Conservation (phyloP, 1,140 invertebrate species). For the Nephotettix cincticeps region DNA sequence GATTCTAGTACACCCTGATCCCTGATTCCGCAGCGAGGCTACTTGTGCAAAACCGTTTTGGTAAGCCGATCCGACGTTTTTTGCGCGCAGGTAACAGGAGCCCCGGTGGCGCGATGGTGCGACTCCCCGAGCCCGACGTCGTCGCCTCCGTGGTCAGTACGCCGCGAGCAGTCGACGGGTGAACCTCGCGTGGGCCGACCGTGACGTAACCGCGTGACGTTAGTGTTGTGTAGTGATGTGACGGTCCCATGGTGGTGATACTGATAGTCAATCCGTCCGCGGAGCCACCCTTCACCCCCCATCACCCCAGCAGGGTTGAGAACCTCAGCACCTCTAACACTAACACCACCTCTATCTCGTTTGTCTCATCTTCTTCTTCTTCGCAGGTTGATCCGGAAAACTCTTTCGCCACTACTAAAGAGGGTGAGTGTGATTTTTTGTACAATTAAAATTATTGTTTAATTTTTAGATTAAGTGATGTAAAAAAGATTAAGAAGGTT, state of each 20-base stretch:
- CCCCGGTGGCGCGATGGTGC: neutral
- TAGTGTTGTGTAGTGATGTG: neutral
- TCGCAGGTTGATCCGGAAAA: constrained; percentile 53
- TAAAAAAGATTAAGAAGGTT: too few relatives aligned
- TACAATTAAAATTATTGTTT: too few relatives aligned
- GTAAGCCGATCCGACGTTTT: constrained; percentile 4
- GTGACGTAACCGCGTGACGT: neutral
- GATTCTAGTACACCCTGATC: neutral
- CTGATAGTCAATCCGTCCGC: constrained; percentile 33
- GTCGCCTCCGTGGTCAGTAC: neutral
- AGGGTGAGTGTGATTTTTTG: constrained; percentile 55
- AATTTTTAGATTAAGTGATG: too few relatives aligned
- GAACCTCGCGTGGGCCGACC: neutral
- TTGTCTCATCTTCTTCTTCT: constrained; percentile 41
- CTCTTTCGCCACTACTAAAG: constrained; percentile 52
- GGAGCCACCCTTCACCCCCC: neutral
- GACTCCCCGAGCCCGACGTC: neutral
- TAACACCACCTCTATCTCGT: constrained; percentile 37
- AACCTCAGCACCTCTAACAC: constrained; percentile 17
- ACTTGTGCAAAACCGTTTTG: constrained; percentile 18
- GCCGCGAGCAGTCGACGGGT: neutral
- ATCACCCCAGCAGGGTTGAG: neutral
- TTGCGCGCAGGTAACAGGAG: neutral
- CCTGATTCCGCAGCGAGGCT: too few relatives aligned
- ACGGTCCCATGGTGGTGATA: constrained; percentile 35